phyloP scores from a whole-genome alignment of 2,888 invertebrate species.

The Rhagonycha fulva region DNA sequence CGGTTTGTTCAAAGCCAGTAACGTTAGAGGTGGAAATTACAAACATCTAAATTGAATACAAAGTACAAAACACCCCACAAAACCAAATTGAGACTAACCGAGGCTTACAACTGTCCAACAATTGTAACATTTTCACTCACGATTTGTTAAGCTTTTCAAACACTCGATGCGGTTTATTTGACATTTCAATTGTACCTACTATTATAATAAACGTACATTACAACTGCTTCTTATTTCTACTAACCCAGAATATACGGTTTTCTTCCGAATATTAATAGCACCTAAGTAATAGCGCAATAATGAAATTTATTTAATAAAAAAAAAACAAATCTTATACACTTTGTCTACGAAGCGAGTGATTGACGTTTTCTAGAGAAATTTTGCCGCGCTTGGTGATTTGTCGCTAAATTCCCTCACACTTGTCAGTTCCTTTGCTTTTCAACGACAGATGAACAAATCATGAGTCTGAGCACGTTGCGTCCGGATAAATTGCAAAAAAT shows the following conservation, averaged over 20 bases:
- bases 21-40: constrained; percentile 21
- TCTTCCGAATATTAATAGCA: neutral
- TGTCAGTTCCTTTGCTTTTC: constrained; percentile 49
- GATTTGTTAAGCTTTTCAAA: constrained; percentile 36
- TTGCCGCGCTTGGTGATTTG: constrained; percentile 47
- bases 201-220: neutral
- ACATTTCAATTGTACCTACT: constrained; percentile 23
- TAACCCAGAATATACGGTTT: neutral
- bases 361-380: constrained; percentile 49
- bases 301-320: constrained; percentile 4
- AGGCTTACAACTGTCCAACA: constrained; percentile 35
- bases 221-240: neutral
- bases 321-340: constrained; percentile 33
- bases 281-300: neutral
- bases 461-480: constrained; percentile 44
- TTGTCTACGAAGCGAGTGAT: constrained; percentile 43
- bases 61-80: constrained; percentile 32
- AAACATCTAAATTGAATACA: constrained; percentile 12
- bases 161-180: constrained; percentile 24
- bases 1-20: neutral
- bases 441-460: constrained; percentile 37
- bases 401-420: constrained; percentile 49
- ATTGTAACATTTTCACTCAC: constrained; percentile 37
- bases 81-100: constrained; percentile 30
- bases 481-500: constrained; percentile 40